phyloP scores from a whole-genome alignment of 2,888 invertebrate species.

The Drosophila mercatorum region DNA sequence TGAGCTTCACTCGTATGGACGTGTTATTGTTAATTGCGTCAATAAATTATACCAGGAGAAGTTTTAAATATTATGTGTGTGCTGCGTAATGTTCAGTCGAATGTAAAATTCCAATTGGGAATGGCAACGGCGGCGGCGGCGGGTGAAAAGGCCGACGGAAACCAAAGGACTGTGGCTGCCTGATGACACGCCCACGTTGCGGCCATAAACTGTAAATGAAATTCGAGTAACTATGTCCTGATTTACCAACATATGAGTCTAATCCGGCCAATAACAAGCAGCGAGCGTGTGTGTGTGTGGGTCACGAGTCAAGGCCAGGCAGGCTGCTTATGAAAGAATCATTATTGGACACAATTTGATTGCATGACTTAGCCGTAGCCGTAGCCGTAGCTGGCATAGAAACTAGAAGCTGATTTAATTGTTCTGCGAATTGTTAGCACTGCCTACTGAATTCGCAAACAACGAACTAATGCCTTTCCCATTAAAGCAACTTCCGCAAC shows the following conservation, averaged over 20 bases:
- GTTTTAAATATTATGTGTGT: slow-evolving; percentile 9
- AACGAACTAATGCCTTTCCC: background rate
- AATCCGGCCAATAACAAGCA: slow-evolving; percentile 13
- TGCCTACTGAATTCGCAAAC: background rate
- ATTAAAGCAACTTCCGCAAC: background rate
- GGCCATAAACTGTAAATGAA: slow-evolving; percentile 24
- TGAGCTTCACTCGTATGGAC: slow-evolving; percentile 28
- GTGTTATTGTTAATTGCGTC: slow-evolving; percentile 9
- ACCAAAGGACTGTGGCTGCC: slow-evolving; percentile 12
- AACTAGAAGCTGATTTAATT: background rate
- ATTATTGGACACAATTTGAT: background rate
- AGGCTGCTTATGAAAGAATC: background rate
- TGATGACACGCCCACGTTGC: slow-evolving; percentile 27
- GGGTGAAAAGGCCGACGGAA: background rate
- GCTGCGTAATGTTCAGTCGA: slow-evolving; percentile 1
- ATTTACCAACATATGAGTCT: slow-evolving; percentile 13
- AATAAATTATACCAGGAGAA: slow-evolving; percentile 15
- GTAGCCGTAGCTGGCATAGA: background rate
- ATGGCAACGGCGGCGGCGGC: background rate
- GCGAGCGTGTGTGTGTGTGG: background rate
- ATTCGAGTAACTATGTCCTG: slow-evolving; percentile 12
- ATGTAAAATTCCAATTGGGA: slow-evolving; percentile 9
- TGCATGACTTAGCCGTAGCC: background rate
- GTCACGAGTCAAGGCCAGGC: slow-evolving; percentile 1
- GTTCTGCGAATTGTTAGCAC: background rate